phyloP scores from a whole-genome alignment of 2,113 vertebrate species.

The Phalacrocorax carbo region DNA sequence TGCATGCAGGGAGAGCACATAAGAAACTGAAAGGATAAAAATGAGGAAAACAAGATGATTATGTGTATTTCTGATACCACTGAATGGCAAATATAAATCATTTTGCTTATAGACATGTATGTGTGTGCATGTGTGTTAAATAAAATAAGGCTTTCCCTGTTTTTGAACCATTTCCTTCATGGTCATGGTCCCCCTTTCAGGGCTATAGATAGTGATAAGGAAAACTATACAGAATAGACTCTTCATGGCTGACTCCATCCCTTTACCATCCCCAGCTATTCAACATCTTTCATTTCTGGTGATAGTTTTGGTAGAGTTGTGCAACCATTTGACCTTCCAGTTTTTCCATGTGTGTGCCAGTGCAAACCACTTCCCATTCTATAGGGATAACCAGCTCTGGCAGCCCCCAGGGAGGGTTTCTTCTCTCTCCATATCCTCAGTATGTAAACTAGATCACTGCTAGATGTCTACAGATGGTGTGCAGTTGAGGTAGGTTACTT shows the following conservation, averaged over 20 bases:
- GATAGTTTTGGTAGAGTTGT: background rate
- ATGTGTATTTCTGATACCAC: background rate
- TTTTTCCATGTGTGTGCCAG: background rate
- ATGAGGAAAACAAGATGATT: background rate
- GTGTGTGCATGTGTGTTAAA: background rate
- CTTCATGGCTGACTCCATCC: background rate
- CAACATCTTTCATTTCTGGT: background rate
- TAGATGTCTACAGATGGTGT: background rate
- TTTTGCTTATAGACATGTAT: background rate
- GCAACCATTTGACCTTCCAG: background rate
- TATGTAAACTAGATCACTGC: background rate
- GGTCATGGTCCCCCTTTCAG: background rate
- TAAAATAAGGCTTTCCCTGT: background rate
- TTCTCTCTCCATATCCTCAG: background rate
- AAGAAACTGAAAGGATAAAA: background rate
- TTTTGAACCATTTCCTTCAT: background rate
- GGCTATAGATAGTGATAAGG: background rate
- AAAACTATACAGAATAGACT: background rate
- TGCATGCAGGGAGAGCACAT: background rate
- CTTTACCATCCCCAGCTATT: background rate
- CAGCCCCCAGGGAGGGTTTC: background rate
- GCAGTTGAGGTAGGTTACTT: background rate
- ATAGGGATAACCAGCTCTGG: background rate
- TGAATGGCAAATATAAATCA: background rate
- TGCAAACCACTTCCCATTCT: background rate